phyloP scores from a whole-genome alignment of 2,888 invertebrate genomes.

The Lobophora halterata region DNA sequence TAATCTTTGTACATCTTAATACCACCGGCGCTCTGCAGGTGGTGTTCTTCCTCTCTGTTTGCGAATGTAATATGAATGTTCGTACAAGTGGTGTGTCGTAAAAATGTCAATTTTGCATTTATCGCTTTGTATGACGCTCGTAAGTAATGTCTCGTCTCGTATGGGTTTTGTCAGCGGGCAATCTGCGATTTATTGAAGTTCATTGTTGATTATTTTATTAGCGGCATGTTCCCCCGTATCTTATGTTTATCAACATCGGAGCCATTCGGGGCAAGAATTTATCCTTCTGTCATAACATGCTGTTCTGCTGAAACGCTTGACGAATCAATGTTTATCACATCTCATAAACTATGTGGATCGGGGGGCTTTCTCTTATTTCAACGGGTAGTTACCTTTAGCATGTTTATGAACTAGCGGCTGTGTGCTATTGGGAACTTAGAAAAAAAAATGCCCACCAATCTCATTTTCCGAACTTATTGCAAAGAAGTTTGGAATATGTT shows the following conservation, averaged over 20 bases:
- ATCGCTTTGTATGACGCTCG: constrained; percentile 59
- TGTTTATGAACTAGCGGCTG: constrained; percentile 12
- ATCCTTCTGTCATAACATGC: constrained; percentile 39
- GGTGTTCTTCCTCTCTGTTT: constrained; percentile 57
- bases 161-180: constrained; percentile 72
- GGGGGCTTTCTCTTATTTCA: constrained; percentile 27
- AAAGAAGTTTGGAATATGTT: too few species aligned
- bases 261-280: constrained; percentile 33
- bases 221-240: constrained; percentile 50
- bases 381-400: constrained; percentile 24
- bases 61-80: constrained; percentile 47
- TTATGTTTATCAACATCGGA: constrained; percentile 44
- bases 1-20: constrained; percentile 44
- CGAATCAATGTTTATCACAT: constrained; percentile 42
- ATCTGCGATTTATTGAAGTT: constrained; percentile 68
- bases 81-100: constrained; percentile 57
- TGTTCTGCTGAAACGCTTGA: constrained; percentile 45
- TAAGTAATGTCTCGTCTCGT: constrained; percentile 67
- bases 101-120: constrained; percentile 71
- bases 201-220: constrained; percentile 72
- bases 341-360: constrained; percentile 28
- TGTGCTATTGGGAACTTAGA: not conserved
- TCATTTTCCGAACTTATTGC: not conserved
- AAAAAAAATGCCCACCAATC: not conserved
- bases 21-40: constrained; percentile 48